Evolutionary conservation across 2,888 invertebrate genomes (phyloP).

Genomic region (Pollenia angustigena): DNA sequence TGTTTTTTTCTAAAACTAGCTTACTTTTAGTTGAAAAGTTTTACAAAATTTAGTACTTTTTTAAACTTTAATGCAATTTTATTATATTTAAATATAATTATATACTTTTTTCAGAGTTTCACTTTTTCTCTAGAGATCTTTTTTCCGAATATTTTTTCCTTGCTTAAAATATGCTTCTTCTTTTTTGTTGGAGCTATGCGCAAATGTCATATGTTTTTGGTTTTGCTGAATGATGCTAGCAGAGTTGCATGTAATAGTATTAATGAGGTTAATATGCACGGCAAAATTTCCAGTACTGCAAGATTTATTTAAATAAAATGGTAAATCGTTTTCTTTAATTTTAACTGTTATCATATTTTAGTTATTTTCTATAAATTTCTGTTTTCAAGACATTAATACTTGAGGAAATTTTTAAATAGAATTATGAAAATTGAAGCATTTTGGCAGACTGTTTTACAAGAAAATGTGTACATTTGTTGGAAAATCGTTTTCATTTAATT

Average conservation of each 20-base stretch:
- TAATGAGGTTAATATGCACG: too few species aligned
- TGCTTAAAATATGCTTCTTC: conserved; percentile 54
- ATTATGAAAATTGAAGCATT: too few species aligned
- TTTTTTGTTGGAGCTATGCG: conserved; percentile 48
- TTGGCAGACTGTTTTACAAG: too few species aligned
- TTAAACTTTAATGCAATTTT: conserved; percentile 52
- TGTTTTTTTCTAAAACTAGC: conserved; percentile 46
- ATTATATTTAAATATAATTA: conserved; percentile 63
- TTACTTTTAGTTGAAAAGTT: conserved; percentile 63
- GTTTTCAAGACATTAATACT: too few species aligned
- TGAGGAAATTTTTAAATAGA: too few species aligned
- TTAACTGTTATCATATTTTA: too few species aligned
- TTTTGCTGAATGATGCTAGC: conserved; percentile 31
- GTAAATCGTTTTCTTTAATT: too few species aligned
- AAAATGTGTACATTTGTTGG: too few species aligned
- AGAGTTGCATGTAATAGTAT: conserved; percentile 24
- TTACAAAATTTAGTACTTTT: conserved; percentile 60
- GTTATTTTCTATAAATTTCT: too few species aligned
- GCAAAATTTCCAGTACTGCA: too few species aligned
- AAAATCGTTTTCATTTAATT: too few species aligned
- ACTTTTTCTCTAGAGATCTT: conserved; percentile 66
- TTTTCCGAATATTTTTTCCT: conserved; percentile 62
- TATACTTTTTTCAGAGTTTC: conserved; percentile 61
- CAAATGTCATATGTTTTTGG: conserved; percentile 46
- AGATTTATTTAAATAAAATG: too few species aligned